Percentiles rank a stretch among this genome's conserved stretches.
Conservation (phyloP, 2,797 vertebrate species). For the Platyrinchus mystaceus region DNA sequence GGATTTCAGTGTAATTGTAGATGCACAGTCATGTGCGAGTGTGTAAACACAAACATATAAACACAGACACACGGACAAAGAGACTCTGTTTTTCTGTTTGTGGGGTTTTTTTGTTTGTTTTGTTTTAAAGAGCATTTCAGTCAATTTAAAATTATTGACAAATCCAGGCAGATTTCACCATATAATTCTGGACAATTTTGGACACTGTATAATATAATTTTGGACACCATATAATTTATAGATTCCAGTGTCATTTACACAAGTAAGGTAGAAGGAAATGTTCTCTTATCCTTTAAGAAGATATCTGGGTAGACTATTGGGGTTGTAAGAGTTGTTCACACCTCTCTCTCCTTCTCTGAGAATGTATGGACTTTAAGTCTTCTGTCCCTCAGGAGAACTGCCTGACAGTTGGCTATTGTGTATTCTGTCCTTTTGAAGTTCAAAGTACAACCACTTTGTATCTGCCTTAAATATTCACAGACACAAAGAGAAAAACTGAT, state of each 20-base stretch:
- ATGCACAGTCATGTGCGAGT: neutral
- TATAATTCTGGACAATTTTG: neutral
- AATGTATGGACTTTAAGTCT: neutral
- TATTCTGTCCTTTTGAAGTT: neutral
- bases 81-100: accelerated
- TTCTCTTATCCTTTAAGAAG: neutral
- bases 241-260: neutral
- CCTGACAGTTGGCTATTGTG: neutral
- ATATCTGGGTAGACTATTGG: neutral
- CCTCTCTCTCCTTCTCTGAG: neutral
- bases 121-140: neutral
- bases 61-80: neutral
- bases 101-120: neutral
- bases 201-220: too few species aligned
- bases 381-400: neutral
- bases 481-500: neutral
- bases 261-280: neutral
- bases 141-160: neutral
- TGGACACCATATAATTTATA: neutral
- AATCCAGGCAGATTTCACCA: neutral
- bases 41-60: neutral
- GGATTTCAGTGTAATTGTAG: neutral
- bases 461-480: neutral
- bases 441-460: neutral
- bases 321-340: neutral